Conservation (phyloP, 2,113 vertebrate genomes). For the Mobula birostris region DNA sequence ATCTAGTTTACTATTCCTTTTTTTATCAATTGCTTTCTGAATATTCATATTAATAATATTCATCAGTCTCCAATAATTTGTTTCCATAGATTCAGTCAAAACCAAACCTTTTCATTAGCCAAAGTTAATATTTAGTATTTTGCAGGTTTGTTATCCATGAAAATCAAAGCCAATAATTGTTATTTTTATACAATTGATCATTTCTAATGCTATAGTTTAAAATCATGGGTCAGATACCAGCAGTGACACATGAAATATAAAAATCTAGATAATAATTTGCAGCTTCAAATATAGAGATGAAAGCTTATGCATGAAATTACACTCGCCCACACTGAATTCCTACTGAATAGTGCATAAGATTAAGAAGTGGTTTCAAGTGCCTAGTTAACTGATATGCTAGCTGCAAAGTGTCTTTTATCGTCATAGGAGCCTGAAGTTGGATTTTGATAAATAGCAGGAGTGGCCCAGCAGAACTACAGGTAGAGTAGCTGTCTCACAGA, state of each 20-base stretch:
- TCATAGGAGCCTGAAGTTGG: too few species aligned
- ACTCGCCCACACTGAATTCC: background rate
- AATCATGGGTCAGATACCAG: background rate
- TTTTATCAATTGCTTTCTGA: too few species aligned
- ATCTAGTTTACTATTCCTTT: too few species aligned
- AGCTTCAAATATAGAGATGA: background rate
- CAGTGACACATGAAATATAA: background rate
- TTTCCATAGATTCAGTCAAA: too few species aligned
- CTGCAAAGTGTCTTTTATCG: background rate
- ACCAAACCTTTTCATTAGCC: too few species aligned
- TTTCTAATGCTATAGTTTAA: background rate
- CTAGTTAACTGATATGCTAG: background rate
- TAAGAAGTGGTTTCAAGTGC: background rate
- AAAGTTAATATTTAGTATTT: background rate
- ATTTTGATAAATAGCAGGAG: too few species aligned
- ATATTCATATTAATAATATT: too few species aligned
- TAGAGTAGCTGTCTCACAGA: too few species aligned
- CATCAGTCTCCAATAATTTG: too few species aligned
- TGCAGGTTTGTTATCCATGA: background rate
- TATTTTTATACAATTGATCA: background rate
- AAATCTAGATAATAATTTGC: background rate
- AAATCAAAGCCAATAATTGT: background rate
- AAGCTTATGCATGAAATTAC: background rate
- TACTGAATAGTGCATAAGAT: background rate
- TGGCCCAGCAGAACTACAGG: too few species aligned